Evolutionary conservation across 2,113 vertebrate genomes (phyloP), one percentile per base, ranked within the genome.

Genomic region (Triplophysa tibetana): DNA sequence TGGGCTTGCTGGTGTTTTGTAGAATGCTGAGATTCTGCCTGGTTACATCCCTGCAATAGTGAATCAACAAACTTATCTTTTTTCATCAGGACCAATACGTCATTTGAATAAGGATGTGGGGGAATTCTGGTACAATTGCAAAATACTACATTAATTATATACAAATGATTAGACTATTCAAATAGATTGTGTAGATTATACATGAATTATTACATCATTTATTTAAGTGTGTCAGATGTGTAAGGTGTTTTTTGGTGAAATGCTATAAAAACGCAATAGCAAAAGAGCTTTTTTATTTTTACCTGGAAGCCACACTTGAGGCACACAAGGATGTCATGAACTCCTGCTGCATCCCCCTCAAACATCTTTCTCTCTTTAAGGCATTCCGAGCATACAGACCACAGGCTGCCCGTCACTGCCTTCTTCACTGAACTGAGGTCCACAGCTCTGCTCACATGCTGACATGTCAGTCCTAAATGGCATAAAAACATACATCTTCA

Each of bases 231-330:
- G n/a, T n/a, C n/a, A n/a, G n/a, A 10, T 45, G 43, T 11, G 1
- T 45, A 10, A 11, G 43, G 8, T 45, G 43, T 45, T 45, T 45
- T 45, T 45, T 45, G 43, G 43, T 45, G 9, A 12, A 12, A 45
- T 45, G 33, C 11, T 45, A 45, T 45, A 45, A 45, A 12, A 45
- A 38, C 33, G 7, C 2, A 33, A 33, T 33, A 33, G 29, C 29
- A 43, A 43, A 9, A 43, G 2, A 45, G 0, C 12, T 9, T 58
- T n/a, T 19, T n/a, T 1, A 58, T 85, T 17, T 61, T 94, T 78
- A 99, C 98, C 94, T 99, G 98, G 84, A 91, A 93, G 77, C 97
- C 98, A 90, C 98, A 99, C 81, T 96, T 98, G 85, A 99, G 95
- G 84, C 98, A 99, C 45, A 99, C 88, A 85, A 96, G 94, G 87